Evolutionary conservation across 2,113 vertebrate genomes (phyloP).

Genomic region (Megaptera novaeangliae): DNA sequence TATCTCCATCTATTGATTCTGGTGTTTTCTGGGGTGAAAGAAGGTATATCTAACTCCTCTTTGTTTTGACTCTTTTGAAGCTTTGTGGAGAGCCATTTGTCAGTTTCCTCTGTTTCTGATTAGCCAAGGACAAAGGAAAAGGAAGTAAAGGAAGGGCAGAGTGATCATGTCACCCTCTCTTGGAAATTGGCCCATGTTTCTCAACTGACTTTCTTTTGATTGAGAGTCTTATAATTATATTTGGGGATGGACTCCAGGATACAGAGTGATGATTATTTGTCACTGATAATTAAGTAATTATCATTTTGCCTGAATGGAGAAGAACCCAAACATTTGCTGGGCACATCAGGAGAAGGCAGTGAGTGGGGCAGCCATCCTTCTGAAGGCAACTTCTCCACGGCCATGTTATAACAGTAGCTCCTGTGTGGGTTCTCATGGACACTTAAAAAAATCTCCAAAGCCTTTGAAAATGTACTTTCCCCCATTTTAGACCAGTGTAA

Average conservation of each 20-base stretch:
- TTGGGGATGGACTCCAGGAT: neutral
- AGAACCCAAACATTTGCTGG: too few relatives aligned
- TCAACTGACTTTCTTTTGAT: neutral
- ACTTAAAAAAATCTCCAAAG: neutral
- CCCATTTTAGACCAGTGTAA: neutral
- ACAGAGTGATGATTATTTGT: neutral
- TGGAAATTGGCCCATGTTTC: neutral
- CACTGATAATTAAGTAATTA: neutral
- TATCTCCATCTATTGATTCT: neutral
- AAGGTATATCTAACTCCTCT: neutral
- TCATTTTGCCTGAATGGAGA: neutral
- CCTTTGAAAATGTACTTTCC: neutral
- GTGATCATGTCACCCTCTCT: rapidly evolving
- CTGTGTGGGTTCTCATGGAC: rapidly evolving
- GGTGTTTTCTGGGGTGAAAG: neutral
- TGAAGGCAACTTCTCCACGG: neutral
- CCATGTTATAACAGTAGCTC: rapidly evolving
- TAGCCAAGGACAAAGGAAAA: neutral
- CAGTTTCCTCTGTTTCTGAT: neutral
- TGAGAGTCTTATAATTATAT: neutral
- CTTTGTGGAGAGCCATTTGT: neutral
- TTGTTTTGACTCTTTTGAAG: neutral
- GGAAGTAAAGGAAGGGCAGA: neutral
- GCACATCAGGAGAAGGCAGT: neutral
- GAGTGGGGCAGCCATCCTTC: too few relatives aligned